phyloP scores from a whole-genome alignment of 2,113 vertebrate genomes.

The Chrysochloris asiatica region DNA sequence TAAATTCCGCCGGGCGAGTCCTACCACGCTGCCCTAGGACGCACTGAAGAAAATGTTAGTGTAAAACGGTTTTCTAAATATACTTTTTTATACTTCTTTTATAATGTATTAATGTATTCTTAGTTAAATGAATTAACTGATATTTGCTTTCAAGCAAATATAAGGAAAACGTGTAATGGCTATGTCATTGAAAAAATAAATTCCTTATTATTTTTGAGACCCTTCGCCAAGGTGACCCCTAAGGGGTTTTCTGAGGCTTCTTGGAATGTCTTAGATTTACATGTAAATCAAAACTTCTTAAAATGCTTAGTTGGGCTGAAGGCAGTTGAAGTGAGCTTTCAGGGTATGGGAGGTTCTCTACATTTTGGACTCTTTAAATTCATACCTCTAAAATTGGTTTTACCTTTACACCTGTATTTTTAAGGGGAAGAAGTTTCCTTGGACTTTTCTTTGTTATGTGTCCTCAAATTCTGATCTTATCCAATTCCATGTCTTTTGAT shows the following conservation, averaged over 20 bases:
- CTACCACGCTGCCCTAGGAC: not conserved
- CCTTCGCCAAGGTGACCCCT: slow-evolving; percentile 70
- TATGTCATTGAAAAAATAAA: slow-evolving; percentile 86
- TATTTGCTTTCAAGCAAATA: slow-evolving; percentile 88
- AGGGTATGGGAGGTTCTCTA: slow-evolving; percentile 31
- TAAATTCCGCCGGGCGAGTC: not conserved
- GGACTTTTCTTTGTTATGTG: slow-evolving; percentile 24
- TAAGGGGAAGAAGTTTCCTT: slow-evolving; percentile 45
- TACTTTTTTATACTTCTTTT: slow-evolving; percentile 59
- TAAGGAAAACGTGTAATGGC: slow-evolving; percentile 85
- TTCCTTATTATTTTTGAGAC: slow-evolving; percentile 66
- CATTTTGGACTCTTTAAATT: slow-evolving; percentile 20
- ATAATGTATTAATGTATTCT: slow-evolving; percentile 60
- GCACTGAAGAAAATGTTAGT: not conserved
- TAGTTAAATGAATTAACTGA: slow-evolving; percentile 71
- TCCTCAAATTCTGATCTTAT: not conserved
- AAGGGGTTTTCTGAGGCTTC: slow-evolving; percentile 72
- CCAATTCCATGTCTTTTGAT: not conserved
- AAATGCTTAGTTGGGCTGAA: slow-evolving; percentile 41
- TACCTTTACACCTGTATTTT: slow-evolving; percentile 15
- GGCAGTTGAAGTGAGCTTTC: slow-evolving; percentile 44
- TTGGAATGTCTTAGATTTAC: slow-evolving; percentile 52
- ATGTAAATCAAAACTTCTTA: slow-evolving; percentile 33
- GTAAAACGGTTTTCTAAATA: not conserved
- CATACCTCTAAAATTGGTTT: slow-evolving; percentile 11